Evolutionary conservation across 2,888 invertebrate species (phyloP).

Genomic region (Caradrina clavipalpis): DNA sequence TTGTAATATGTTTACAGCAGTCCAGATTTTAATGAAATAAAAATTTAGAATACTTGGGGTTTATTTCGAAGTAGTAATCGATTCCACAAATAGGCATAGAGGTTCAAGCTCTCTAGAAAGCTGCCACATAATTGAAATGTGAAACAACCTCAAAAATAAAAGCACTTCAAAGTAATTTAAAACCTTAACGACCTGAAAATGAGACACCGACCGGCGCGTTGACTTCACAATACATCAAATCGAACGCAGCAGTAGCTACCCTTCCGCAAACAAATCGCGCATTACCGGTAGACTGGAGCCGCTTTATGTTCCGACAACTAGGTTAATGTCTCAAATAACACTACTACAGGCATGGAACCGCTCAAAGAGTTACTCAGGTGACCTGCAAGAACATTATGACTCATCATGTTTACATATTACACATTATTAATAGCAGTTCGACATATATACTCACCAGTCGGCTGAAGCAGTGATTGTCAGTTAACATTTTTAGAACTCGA

Average conservation of each 20-base stretch:
- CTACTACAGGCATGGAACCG: slow-evolving; percentile 74
- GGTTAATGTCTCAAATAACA: slow-evolving; percentile 84
- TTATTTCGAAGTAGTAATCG: background rate
- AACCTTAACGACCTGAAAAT: slow-evolving; percentile 28
- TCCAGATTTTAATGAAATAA: slow-evolving; percentile 19
- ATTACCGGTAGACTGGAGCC: slow-evolving; percentile 69
- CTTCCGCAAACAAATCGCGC: slow-evolving; percentile 79
- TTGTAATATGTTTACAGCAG: slow-evolving; percentile 35
- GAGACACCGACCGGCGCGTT: background rate
- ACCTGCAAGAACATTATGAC: slow-evolving; percentile 75
- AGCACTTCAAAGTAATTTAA: slow-evolving; percentile 19
- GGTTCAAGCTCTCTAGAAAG: background rate
- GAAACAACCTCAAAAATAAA: slow-evolving; percentile 3
- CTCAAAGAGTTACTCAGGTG: slow-evolving; percentile 75
- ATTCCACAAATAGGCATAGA: background rate
- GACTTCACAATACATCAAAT: slow-evolving; percentile 35
- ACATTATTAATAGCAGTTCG: slow-evolving; percentile 49
- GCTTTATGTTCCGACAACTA: slow-evolving; percentile 77
- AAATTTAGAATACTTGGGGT: background rate
- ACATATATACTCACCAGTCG: slow-evolving; percentile 17
- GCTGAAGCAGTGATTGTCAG: slow-evolving; percentile 33
- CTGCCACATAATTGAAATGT: background rate
- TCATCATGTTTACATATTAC: slow-evolving; percentile 76
- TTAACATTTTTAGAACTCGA: slow-evolving; percentile 44
- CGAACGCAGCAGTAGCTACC: slow-evolving; percentile 36